Evolutionary conservation across 2,888 invertebrate species (phyloP).

Genomic region (Mimachlamys varia): DNA sequence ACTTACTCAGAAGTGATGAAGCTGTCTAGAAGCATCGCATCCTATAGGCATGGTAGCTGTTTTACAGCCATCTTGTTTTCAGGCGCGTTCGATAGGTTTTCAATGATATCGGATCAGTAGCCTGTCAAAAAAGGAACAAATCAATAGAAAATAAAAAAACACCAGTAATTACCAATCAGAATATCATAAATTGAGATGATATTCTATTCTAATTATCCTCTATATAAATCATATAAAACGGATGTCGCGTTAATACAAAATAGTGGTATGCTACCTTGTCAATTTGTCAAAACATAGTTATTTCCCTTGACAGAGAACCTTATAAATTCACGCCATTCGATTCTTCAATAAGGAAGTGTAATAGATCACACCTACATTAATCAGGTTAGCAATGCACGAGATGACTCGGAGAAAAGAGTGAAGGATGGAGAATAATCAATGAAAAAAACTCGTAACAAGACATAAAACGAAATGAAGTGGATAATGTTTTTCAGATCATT

Average conservation of each 20-base stretch:
- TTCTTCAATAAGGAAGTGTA: not conserved
- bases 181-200: no score
- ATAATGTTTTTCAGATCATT: not conserved
- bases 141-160: no score
- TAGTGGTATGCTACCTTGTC: not conserved
- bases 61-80: not conserved
- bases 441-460: not conserved
- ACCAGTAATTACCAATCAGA: no score
- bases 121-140: no score
- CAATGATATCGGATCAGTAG: not conserved
- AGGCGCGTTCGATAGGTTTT: not conserved
- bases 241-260: not conserved
- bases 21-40: not conserved
- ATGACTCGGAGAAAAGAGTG: not conserved
- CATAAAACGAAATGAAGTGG: not conserved
- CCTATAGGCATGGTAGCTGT: not conserved
- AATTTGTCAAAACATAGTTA: not conserved
- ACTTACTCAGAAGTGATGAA: not conserved
- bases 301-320: not conserved
- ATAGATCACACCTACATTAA: constrained; percentile 43
- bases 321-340: not conserved
- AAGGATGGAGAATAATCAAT: not conserved
- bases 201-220: no score
- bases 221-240: no score
- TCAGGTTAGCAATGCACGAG: constrained; percentile 14